Base-by-base conservation (phyloP, 2,797 vertebrate species). In the Choloepus didactylus region DNA sequence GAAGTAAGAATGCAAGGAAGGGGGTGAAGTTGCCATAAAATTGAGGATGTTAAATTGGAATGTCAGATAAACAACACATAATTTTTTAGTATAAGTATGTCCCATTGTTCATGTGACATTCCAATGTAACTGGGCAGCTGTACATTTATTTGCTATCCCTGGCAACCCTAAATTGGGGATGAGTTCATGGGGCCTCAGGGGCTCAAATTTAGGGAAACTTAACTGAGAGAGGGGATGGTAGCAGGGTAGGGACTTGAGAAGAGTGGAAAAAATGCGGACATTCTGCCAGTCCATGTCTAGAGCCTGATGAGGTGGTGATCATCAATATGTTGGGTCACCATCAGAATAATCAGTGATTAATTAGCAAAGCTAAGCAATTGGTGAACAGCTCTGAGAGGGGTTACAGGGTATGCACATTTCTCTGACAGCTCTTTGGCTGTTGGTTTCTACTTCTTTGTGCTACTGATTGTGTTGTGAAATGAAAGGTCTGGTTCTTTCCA, bases 401-500 rank as follows among this genome's bases (percentile, higher is more conserved):
- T 54, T 25, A 9, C 3, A 23, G 67, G 27, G 10, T 2, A 73
- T 60, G 9, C 49, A 51, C 25, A 76, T 88, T 96, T 75, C 67
- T 80, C n/a, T 23, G 75, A 76, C 14, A 75, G 67, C 18, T 38
- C 54, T 73, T 46, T 67, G 75, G 76, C 64, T 95, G 18, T 62
- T 87, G 86, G 25, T 83, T 89, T 83, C 41, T 72, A 38, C 46
- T 64, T 93, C 46, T 76, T 75, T 49, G 67, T 38, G n/a, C 59
- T 79, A 56, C 16, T 60, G 82, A 93, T 44, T 80, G 7, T 76
- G 62, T 44, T 96, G 62, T 79, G 75, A 95, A 96, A 77, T 14
- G 80, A 88, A 93, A 96, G 86, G 80, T 89, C 89, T 97, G 76
- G 10, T 84, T 93, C 51, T 89, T 95, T 96, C 93, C 80, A 77